phyloP scores from a whole-genome alignment of 2,888 invertebrate genomes.

The Dasysyrphus tricinctus region DNA sequence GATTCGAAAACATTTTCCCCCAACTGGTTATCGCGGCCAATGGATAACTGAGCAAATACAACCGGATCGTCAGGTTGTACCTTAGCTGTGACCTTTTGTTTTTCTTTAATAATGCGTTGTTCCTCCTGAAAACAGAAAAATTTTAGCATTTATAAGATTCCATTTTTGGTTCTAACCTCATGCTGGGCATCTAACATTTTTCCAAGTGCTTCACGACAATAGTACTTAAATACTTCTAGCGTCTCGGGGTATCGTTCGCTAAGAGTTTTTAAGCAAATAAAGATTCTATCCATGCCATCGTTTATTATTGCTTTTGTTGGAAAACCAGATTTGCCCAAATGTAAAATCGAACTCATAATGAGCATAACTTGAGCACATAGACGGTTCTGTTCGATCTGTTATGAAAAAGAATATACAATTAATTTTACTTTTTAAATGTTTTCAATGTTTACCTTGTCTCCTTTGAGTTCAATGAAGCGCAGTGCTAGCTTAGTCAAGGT shows the following conservation, averaged over 20 bases:
- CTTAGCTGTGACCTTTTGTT: slow-evolving; percentile 87
- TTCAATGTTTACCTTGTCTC: slow-evolving; percentile 78
- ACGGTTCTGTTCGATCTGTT: slow-evolving; percentile 84
- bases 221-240: slow-evolving; percentile 88
- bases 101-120: slow-evolving; percentile 85
- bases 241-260: slow-evolving; percentile 88
- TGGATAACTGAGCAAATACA: slow-evolving; percentile 90
- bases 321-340: slow-evolving; percentile 91
- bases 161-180: slow-evolving; percentile 84
- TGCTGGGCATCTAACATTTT: slow-evolving; percentile 93
- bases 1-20: slow-evolving; percentile 94
- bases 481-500: slow-evolving; percentile 96
- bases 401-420: background rate
- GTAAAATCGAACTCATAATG: slow-evolving; percentile 93
- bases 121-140: slow-evolving; percentile 79
- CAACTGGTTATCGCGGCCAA: slow-evolving; percentile 86
- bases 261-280: slow-evolving; percentile 90
- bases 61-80: slow-evolving; percentile 95
- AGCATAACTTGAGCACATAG: slow-evolving; percentile 93
- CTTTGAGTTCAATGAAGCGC: slow-evolving; percentile 85
- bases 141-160: background rate
- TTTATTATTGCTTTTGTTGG: slow-evolving; percentile 94
- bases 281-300: slow-evolving; percentile 96
- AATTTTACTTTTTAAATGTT: background rate
- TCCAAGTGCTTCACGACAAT: slow-evolving; percentile 91